phyloP scores from a whole-genome alignment of 2,888 invertebrate genomes.

The Pristionchus japonicus region DNA sequence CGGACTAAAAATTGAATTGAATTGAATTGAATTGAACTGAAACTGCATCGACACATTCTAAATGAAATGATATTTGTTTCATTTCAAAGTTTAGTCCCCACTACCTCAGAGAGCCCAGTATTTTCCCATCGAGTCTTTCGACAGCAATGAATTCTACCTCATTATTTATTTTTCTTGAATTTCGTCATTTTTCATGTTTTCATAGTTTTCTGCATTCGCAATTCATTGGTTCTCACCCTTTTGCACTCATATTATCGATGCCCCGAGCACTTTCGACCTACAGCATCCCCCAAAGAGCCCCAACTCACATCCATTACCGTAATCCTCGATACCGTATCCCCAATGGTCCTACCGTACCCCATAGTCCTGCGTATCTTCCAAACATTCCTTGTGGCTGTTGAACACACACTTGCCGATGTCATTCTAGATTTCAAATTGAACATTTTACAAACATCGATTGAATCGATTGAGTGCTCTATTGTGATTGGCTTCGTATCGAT shows the following conservation, averaged over 20 bases:
- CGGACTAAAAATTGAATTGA: too few species aligned
- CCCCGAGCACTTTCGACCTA: too few species aligned
- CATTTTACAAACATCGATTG: background rate
- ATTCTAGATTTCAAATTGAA: background rate
- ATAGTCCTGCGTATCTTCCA: background rate
- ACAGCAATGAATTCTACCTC: background rate
- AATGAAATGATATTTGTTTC: background rate
- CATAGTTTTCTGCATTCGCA: background rate
- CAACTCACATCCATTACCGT: background rate
- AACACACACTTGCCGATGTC: background rate
- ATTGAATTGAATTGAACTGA: too few species aligned
- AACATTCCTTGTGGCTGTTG: background rate
- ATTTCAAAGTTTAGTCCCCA: background rate
- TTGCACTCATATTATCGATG: too few species aligned
- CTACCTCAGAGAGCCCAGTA: background rate
- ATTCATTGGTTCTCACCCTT: background rate
- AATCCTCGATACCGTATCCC: background rate
- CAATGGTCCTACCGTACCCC: too few species aligned
- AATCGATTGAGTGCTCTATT: background rate
- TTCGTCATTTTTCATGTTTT: background rate
- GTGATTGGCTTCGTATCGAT: background rate
- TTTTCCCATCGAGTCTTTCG: background rate
- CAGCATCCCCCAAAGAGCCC: conserved; percentile 6
- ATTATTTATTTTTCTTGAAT: background rate
- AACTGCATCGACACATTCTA: background rate